Evolutionary conservation across 2,797 vertebrate species (phyloP).

Genomic region (Thripadectes ignobilis): DNA sequence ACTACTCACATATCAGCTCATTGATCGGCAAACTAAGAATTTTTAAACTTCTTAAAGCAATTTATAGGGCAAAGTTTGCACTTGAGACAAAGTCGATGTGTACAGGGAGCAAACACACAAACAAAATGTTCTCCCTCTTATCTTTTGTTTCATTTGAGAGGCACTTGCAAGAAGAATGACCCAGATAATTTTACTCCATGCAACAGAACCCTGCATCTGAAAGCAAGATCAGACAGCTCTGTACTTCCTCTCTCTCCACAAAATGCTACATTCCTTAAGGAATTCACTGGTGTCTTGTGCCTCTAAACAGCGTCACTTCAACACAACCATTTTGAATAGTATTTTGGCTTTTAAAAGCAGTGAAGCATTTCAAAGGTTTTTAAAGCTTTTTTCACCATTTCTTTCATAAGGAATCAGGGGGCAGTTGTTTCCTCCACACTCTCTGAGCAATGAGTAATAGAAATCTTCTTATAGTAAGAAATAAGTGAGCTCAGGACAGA

Average conservation of each 20-base stretch:
- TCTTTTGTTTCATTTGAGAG: not conserved
- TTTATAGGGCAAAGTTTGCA: not conserved
- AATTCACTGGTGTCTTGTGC: not conserved
- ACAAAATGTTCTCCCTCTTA: not conserved
- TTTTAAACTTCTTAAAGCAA: not conserved
- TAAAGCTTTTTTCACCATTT: not conserved
- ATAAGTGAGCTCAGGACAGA: not conserved
- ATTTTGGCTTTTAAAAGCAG: not conserved
- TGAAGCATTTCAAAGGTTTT: not conserved
- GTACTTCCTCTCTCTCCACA: not conserved
- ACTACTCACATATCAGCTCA: not conserved
- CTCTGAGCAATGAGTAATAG: not conserved
- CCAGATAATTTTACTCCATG: not conserved
- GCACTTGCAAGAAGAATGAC: not conserved
- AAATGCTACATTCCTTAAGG: not conserved
- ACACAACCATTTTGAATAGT: not conserved
- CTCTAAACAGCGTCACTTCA: not conserved
- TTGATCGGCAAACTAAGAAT: not conserved
- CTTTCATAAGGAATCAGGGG: not conserved
- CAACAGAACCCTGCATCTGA: not conserved
- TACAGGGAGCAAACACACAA: not conserved
- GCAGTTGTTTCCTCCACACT: not conserved
- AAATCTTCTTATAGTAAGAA: not conserved
- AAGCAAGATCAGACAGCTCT: not conserved
- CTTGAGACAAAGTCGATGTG: not conserved